phyloP scores from a whole-genome alignment of 2,113 vertebrate species.

The Marcusenius ussheri region DNA sequence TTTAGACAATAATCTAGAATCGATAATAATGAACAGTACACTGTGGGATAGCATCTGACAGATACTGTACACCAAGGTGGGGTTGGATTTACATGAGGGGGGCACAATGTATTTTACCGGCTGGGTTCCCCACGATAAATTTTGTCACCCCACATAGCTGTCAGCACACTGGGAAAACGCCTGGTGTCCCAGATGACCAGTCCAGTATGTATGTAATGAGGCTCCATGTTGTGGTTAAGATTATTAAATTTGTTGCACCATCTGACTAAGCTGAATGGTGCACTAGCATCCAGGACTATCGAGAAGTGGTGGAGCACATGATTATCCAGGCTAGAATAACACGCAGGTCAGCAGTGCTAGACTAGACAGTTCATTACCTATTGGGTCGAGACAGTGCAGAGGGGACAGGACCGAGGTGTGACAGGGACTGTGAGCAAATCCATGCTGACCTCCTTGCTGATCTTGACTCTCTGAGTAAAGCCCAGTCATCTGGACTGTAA shows the following conservation, averaged over 20 bases:
- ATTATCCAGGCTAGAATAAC: background rate
- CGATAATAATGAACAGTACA: background rate
- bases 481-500: background rate
- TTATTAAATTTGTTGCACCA: background rate
- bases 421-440: background rate
- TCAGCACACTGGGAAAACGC: background rate
- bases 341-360: background rate
- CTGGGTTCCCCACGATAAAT: background rate
- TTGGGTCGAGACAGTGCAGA: background rate
- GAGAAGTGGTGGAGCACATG: background rate
- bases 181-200: background rate
- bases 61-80: background rate
- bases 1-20: background rate
- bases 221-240: background rate
- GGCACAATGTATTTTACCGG: too few species aligned
- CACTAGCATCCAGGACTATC: background rate
- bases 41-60: background rate
- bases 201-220: background rate
- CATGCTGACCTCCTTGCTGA: background rate
- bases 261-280: background rate
- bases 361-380: background rate
- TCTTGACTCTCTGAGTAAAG: background rate
- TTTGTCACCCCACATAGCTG: background rate
- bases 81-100: background rate
- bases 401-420: background rate